Conservation (phyloP, 2,797 vertebrate genomes). For the Phylloscopus collybita region DNA sequence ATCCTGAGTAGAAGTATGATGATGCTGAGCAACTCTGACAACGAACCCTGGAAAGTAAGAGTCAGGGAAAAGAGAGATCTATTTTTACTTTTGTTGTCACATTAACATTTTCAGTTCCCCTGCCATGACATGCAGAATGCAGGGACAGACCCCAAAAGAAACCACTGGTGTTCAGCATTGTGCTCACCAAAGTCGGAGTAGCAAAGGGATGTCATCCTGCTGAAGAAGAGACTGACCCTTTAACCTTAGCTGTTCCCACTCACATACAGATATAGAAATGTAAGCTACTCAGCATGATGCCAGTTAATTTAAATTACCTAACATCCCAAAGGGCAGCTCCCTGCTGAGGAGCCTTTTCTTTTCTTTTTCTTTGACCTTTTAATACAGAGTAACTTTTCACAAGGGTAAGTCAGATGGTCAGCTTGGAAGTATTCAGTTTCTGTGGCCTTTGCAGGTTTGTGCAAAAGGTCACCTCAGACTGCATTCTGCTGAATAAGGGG, state of each 20-base stretch:
- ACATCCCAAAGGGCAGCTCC: constrained; percentile 69
- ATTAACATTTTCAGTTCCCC: neutral
- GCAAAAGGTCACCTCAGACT: constrained; percentile 48
- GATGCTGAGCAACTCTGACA: neutral
- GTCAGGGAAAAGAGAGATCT: neutral
- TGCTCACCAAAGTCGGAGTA: neutral
- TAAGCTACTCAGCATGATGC: constrained; percentile 65
- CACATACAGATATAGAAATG: constrained; percentile 69
- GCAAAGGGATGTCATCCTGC: constrained; percentile 10
- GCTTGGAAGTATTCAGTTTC: constrained; percentile 44
- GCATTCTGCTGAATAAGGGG: constrained; percentile 50
- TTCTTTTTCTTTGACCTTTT: constrained; percentile 65
- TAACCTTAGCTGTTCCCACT: constrained; percentile 63
- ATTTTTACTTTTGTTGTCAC: neutral
- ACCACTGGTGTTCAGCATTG: neutral
- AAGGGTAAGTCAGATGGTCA: constrained; percentile 62
- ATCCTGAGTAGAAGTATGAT: neutral
- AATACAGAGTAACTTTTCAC: constrained; percentile 66
- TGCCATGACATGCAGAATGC: neutral
- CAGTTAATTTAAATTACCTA: constrained; percentile 70
- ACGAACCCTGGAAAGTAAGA: neutral
- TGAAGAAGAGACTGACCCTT: constrained; percentile 62
- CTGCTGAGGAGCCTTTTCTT: constrained; percentile 63
- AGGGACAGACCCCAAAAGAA: neutral
- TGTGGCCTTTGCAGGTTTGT: constrained; percentile 23